Conservation (phyloP, 2,888 invertebrate species). For the Cerastoderma edule region DNA sequence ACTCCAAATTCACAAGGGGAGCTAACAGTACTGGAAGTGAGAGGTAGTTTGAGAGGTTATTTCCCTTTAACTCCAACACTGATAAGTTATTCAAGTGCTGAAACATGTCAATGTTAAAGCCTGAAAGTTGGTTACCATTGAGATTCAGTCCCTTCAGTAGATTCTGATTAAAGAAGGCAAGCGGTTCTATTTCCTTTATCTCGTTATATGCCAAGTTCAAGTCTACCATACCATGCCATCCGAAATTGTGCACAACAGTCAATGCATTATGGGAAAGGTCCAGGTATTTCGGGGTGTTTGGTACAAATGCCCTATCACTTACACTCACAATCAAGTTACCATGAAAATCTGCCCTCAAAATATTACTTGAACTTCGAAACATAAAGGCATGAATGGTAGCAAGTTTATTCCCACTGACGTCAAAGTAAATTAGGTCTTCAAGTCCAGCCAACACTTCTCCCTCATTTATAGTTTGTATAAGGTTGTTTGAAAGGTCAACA, state of each 20-base stretch:
- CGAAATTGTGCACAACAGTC: constrained; percentile 64
- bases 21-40: constrained; percentile 54
- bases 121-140: constrained; percentile 66
- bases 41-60: constrained; percentile 55
- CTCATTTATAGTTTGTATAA: constrained; percentile 39
- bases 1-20: constrained; percentile 56
- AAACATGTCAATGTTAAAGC: constrained; percentile 65
- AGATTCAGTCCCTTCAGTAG: constrained; percentile 69
- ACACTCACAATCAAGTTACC: constrained; percentile 71
- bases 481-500: constrained; percentile 54
- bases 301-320: constrained; percentile 72
- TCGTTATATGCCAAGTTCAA: constrained; percentile 72
- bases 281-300: constrained; percentile 68
- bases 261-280: constrained; percentile 78
- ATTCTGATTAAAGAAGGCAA: constrained; percentile 72
- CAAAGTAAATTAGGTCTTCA: constrained; percentile 41
- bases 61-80: constrained; percentile 63
- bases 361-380: constrained; percentile 66
- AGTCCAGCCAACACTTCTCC: constrained; percentile 56
- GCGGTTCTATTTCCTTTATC: constrained; percentile 64
- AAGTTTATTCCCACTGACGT: constrained; percentile 68
- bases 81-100: constrained; percentile 66
- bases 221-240: constrained; percentile 70
- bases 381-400: constrained; percentile 65
- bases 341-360: constrained; percentile 74